A percentile compares a stretch with the other conserved stretches of the same genome.
phyloP scores from a whole-genome alignment of 2,888 invertebrate genomes.

The Neuroscelio doddi region DNA sequence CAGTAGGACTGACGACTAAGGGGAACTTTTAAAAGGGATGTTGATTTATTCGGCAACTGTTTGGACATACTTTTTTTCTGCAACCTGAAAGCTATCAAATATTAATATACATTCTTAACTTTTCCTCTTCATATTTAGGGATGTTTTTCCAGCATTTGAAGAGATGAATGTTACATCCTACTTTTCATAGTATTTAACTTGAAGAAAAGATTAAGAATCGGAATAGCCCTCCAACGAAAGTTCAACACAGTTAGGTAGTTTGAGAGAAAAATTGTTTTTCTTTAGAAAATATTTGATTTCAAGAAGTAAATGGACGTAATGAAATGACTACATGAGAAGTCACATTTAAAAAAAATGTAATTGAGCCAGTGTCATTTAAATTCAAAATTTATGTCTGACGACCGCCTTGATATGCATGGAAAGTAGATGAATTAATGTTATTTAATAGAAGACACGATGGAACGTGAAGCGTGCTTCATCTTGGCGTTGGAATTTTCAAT shows the following conservation, averaged over 20 bases:
- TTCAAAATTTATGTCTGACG: slow-evolving; percentile 20
- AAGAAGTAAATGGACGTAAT: background rate
- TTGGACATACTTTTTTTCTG: slow-evolving; percentile 9
- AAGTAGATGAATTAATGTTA: slow-evolving; percentile 42
- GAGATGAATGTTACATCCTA: too few relatives aligned
- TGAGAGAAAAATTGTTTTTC: too few relatives aligned
- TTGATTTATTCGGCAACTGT: slow-evolving; percentile 52
- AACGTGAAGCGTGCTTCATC: slow-evolving; percentile 34
- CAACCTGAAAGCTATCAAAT: background rate
- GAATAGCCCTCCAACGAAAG: too few relatives aligned
- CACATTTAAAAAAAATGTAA: slow-evolving; percentile 14
- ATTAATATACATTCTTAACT: slow-evolving; percentile 1
- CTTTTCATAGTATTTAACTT: too few relatives aligned
- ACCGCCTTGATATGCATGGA: slow-evolving; percentile 35
- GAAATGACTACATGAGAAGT: background rate
- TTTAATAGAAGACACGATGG: slow-evolving; percentile 40
- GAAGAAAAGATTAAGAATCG: too few relatives aligned
- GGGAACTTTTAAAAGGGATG: slow-evolving; percentile 24
- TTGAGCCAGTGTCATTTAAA: slow-evolving; percentile 14
- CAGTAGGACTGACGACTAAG: background rate
- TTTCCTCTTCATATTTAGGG: background rate
- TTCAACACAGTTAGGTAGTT: too few relatives aligned
- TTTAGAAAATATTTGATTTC: background rate
- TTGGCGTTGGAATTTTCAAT: slow-evolving; percentile 55
- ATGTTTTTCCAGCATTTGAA: background rate